Conservation (phyloP, 2,113 vertebrate genomes). For the Pelobates fuscus region DNA sequence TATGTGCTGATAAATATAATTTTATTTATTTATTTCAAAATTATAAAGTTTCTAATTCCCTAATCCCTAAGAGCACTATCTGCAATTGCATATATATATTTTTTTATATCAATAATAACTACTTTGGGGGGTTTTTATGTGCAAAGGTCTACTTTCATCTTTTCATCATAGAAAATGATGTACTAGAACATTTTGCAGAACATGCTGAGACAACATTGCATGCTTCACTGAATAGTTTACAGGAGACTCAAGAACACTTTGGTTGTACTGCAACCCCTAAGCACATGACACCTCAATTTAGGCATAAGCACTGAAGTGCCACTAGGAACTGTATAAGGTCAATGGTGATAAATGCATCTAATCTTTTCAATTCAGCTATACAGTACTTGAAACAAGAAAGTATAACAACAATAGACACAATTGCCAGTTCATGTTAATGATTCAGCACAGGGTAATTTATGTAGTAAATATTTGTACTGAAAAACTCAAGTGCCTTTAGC, state of each 20-base stretch:
- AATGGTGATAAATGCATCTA: neutral
- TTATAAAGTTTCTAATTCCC: too few relatives aligned
- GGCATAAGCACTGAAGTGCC: neutral
- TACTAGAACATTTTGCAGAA: conserved; percentile 26
- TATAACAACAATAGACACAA: neutral
- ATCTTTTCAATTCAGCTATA: too few relatives aligned
- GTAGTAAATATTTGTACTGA: neutral
- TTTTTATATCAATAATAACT: too few relatives aligned
- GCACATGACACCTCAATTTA: conserved; percentile 11
- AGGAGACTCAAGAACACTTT: conserved; percentile 24
- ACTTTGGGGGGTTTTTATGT: too few relatives aligned
- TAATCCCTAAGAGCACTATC: too few relatives aligned
- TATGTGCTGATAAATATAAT: too few relatives aligned
- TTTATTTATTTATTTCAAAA: too few relatives aligned
- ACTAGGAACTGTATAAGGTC: neutral
- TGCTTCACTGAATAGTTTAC: conserved; percentile 25
- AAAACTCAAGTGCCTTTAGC: neutral
- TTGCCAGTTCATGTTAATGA: neutral
- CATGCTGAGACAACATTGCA: conserved; percentile 18
- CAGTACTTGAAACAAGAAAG: too few relatives aligned
- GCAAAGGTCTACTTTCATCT: neutral
- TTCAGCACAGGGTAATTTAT: neutral
- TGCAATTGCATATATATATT: too few relatives aligned
- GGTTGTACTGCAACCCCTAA: conserved; percentile 21
- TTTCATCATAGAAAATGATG: neutral